A percentile compares a stretch with the other conserved stretches of the same genome.
These are phyloP conservation scores for Ornithoptera priamus DNA, from an alignment of 2,888 invertebrate species.

Conservation along the genomic window DNA sequence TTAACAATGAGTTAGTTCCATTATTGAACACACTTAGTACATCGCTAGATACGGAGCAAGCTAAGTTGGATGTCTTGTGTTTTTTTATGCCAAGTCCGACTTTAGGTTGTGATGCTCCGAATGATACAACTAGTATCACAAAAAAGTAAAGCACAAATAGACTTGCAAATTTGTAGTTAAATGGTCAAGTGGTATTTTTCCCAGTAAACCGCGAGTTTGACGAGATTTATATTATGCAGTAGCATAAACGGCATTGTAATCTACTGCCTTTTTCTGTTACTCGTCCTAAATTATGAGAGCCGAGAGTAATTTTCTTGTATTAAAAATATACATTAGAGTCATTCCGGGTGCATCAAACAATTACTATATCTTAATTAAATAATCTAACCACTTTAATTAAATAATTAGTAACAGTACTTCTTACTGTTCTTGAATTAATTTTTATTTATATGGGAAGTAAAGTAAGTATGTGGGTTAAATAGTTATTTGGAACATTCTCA, in stretches of 20 bases:
- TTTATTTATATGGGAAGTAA: constrained; percentile 10
- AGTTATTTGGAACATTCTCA: neutral
- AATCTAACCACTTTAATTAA: neutral
- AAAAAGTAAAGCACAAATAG: neutral
- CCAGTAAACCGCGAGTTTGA: too few relatives aligned
- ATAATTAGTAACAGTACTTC: constrained; percentile 7
- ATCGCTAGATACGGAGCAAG: constrained; percentile 8
- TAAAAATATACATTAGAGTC: neutral
- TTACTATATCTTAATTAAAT: constrained; percentile 3
- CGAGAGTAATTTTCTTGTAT: neutral
- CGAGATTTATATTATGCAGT: too few relatives aligned
- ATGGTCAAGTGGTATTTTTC: too few relatives aligned
- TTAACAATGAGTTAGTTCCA: constrained; percentile 32
- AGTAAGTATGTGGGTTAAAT: neutral
- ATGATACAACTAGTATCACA: neutral
- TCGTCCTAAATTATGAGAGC: too few relatives aligned
- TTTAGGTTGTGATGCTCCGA: constrained; percentile 5
- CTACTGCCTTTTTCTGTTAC: too few relatives aligned
- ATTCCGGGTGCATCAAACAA: neutral
- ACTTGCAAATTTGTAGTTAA: neutral
- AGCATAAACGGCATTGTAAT: too few relatives aligned
- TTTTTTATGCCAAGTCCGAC: constrained; percentile 23
- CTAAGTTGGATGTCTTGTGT: constrained; percentile 22
- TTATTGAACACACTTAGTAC: constrained; percentile 31
- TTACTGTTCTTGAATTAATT: constrained; percentile 22